phyloP scores from a whole-genome alignment of 2,797 vertebrate genomes.

The Tinamus major region DNA sequence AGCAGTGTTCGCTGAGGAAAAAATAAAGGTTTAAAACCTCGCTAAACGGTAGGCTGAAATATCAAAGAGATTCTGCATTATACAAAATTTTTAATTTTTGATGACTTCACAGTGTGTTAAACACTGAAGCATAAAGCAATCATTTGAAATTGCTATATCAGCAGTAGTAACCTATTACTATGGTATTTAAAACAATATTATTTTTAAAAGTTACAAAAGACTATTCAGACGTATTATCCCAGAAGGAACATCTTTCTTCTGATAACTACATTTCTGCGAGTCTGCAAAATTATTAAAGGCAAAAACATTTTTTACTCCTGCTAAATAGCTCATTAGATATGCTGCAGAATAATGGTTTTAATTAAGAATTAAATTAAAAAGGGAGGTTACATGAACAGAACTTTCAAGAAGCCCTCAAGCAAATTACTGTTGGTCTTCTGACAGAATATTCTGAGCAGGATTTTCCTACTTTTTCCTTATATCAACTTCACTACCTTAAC shows the following conservation, averaged over 20 bases:
- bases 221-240: constrained; percentile 26
- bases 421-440: background rate
- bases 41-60: background rate
- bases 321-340: constrained; percentile 30
- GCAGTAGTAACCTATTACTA: constrained; percentile 14
- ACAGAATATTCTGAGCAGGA: background rate
- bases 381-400: background rate
- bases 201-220: constrained; percentile 51
- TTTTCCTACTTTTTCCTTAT: background rate
- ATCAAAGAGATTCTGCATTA: background rate
- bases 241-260: constrained; percentile 42
- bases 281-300: constrained; percentile 58
- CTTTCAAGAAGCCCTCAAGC: constrained; percentile 19
- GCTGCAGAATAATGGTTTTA: constrained; percentile 30
- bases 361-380: constrained; percentile 45
- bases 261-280: constrained; percentile 35
- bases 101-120: constrained; percentile 27
- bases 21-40: background rate
- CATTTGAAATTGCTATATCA: background rate
- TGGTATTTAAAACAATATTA: constrained; percentile 63
- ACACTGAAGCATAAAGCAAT: constrained; percentile 33
- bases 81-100: background rate
- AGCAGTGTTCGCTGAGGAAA: background rate
- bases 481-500: background rate
- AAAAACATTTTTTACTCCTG: constrained; percentile 29